A percentile compares a stretch with the other conserved stretches of the same genome.
Evolutionary conservation across 2,113 vertebrate species (phyloP).

Genomic region (Gila orcuttii): DNA sequence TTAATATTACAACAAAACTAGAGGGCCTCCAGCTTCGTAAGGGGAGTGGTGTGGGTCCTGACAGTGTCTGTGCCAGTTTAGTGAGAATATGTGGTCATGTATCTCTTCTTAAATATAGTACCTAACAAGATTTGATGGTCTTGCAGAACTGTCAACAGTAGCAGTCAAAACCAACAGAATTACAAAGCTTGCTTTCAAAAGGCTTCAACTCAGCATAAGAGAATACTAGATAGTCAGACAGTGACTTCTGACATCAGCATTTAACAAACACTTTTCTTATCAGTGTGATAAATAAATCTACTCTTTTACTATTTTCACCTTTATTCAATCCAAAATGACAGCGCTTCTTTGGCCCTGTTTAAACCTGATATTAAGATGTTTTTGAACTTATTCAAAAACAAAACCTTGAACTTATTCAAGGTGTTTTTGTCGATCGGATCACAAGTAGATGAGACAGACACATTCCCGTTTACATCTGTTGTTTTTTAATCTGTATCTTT

Average conservation of each 20-base stretch:
- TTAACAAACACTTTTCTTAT: background rate
- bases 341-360: background rate
- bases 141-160: background rate
- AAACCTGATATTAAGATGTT: background rate
- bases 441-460: no score
- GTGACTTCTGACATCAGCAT: slow-evolving; percentile 29
- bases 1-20: slow-evolving; percentile 71
- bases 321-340: background rate
- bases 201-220: background rate
- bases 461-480: no score
- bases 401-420: no score
- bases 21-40: slow-evolving; percentile 51
- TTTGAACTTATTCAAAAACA: no score
- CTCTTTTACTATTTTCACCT: background rate
- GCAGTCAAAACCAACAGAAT: background rate
- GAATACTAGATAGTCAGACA: slow-evolving; percentile 2
- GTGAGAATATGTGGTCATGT: background rate
- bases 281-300: background rate
- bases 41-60: slow-evolving; percentile 47
- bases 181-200: background rate
- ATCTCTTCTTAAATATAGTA: background rate
- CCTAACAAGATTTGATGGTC: background rate
- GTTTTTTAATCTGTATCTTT: no score
- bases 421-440: no score
- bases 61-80: background rate